These are phyloP conservation scores for Thecocarcelia acutangulata DNA, from an alignment of 2,888 invertebrate species.

Conservation along the genomic window DNA sequence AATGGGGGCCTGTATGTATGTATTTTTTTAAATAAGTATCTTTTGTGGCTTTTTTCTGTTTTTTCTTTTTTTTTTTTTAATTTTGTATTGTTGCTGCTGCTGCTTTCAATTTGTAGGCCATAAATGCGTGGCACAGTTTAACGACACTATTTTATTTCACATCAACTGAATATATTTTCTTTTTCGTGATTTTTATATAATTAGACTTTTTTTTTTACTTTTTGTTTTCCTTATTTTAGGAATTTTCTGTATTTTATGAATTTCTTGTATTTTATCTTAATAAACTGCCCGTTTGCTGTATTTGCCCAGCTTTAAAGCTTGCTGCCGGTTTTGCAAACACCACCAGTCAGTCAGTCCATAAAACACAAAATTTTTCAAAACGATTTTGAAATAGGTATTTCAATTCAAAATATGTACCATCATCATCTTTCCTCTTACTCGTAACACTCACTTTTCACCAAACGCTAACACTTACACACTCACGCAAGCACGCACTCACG, in stretches of 20 bases:
- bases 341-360: no score
- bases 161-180: not conserved
- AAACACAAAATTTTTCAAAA: slow-evolving; percentile 26
- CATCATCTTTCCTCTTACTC: slow-evolving; percentile 14
- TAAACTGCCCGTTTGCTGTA: no score
- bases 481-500: slow-evolving; percentile 2
- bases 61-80: slow-evolving; percentile 15
- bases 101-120: slow-evolving; percentile 56
- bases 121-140: slow-evolving; percentile 52
- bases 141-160: slow-evolving; percentile 54
- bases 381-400: slow-evolving; percentile 20
- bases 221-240: not conserved
- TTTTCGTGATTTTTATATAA: not conserved
- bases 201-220: not conserved
- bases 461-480: no score
- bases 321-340: slow-evolving; percentile 33
- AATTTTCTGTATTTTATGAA: not conserved
- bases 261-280: no score
- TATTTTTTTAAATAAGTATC: slow-evolving; percentile 13
- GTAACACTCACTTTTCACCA: slow-evolving; percentile 17
- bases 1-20: not conserved
- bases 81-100: not conserved
- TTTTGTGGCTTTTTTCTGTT: slow-evolving; percentile 3
- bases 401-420: slow-evolving; percentile 1
- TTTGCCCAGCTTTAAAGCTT: slow-evolving; percentile 11